Base-by-base conservation (phyloP, 2,888 invertebrate genomes). In the Ennomos fuscantarius region DNA sequence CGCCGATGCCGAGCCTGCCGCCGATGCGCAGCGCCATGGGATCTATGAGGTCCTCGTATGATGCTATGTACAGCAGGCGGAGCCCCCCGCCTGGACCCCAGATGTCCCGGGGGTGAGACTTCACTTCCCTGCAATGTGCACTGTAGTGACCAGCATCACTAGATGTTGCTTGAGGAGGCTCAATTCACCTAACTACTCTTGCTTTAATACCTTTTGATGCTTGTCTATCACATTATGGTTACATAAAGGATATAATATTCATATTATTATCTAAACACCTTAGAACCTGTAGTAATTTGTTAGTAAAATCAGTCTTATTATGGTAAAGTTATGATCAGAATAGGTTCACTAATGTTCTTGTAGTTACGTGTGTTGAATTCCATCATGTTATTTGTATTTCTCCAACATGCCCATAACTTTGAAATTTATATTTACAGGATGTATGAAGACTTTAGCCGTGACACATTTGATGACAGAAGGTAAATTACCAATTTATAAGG, bases 361-460 rank as follows among this genome's bases (percentile, higher is more conserved):
- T 24, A 24, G 24, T 24, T 24, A 24, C 5, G 24, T 24, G 24
- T 24, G 2, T 3, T 24, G 24, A 24, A 24, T 24, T 24, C n/a
- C n/a, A n/a, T n/a, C n/a, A 6, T 6, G 6, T 24, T 24, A 24
- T 13, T 33, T 24, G 33, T n/a, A 31, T 44, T 24, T 3, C 5
- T 24, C 5, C 32, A 48, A 40, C 40, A 45, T 55, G 8, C 33
- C 9, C 24, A n/a, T 53, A 54, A 63, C 24, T 44, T 41, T 31
- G 41, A 51, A 65, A 52, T 66, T 73, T 49, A 70, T 49, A 64
- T 84, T 80, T 87, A 68, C 93, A 94, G 95, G 77, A 95, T 96
- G 93, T 97, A 96, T 87, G 97, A 97, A 91, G 97, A 97, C 89
- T 97, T 97, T 86, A 97, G 96, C 89, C 94, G 97, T 70, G 97